A percentile compares a stretch with the other conserved stretches of the same genome.
Conservation (phyloP, 2,888 invertebrate genomes). For the Drosophila borborema region DNA sequence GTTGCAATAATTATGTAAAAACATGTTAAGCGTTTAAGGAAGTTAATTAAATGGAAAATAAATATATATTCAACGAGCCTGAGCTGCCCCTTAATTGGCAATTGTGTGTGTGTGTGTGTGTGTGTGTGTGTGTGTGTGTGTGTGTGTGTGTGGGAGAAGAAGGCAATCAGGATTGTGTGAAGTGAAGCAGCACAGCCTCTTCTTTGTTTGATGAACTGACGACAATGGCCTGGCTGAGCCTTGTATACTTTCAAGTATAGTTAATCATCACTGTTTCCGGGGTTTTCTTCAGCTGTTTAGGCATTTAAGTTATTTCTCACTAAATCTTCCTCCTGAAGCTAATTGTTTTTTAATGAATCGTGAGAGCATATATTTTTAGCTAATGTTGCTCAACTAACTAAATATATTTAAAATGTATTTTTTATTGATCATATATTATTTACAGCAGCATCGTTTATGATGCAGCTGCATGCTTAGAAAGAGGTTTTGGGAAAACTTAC, state of each 20-base stretch:
- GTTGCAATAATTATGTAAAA: constrained; percentile 73
- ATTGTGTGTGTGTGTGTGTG: constrained; percentile 22
- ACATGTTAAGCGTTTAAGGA: constrained; percentile 74
- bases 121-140: constrained; percentile 36
- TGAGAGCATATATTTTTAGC: not conserved
- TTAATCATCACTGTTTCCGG: constrained; percentile 54
- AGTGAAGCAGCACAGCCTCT: not conserved
- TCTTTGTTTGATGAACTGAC: constrained; percentile 46
- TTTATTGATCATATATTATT: not conserved
- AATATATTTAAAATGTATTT: not conserved
- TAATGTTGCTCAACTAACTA: not conserved
- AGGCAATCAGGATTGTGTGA: constrained; percentile 20
- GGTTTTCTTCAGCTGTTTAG: not conserved
- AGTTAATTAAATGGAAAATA: constrained; percentile 78
- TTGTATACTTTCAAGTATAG: constrained; percentile 38
- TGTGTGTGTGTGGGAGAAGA: constrained; percentile 49
- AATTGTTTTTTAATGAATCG: not conserved
- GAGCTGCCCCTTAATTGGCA: constrained; percentile 64
- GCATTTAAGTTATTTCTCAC: not conserved
- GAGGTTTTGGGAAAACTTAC: not conserved
- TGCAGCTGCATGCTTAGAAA: not conserved
- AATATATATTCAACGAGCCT: constrained; percentile 67
- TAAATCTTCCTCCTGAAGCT: not conserved
- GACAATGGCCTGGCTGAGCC: constrained; percentile 9
- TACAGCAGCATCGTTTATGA: not conserved